These are phyloP conservation scores for Limulus polyphemus DNA, from an alignment of 2,888 invertebrate genomes.

Conservation along the genomic window DNA sequence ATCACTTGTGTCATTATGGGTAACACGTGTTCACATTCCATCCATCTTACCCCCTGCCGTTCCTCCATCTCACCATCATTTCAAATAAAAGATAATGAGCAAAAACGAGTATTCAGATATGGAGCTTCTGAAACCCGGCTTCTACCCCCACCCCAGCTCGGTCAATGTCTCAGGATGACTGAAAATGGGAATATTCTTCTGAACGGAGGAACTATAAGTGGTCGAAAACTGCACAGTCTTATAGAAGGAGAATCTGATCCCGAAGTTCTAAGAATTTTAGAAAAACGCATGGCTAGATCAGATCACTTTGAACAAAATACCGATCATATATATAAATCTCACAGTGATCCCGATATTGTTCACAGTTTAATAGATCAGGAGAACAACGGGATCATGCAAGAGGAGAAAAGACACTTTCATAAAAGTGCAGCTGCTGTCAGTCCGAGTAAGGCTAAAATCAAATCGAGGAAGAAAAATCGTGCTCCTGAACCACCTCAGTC, in stretches of 20 bases:
- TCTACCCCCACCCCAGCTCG: constrained; percentile 9
- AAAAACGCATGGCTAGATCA: constrained; percentile 4
- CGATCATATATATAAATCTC: constrained; percentile 15
- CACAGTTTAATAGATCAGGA: constrained; percentile 21
- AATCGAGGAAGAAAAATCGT: constrained; percentile 59
- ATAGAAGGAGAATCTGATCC: constrained; percentile 4
- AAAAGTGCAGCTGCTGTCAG: constrained; percentile 32
- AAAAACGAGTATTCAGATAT: constrained; percentile 3
- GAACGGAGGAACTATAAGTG: constrained; percentile 68
- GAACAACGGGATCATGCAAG: background rate
- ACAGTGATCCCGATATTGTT: constrained; percentile 20
- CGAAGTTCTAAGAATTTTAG: constrained; percentile 3
- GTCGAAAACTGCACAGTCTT: constrained; percentile 33
- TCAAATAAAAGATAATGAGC: too few relatives aligned
- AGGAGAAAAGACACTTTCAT: constrained; percentile 6
- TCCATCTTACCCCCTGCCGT: too few relatives aligned
- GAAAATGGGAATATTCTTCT: constrained; percentile 71
- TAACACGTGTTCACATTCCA: too few relatives aligned
- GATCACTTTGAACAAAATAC: constrained; percentile 2
- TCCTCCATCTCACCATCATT: too few relatives aligned
- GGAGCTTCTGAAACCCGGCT: constrained; percentile 17
- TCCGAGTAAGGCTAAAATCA: constrained; percentile 41
- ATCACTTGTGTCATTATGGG: too few relatives aligned
- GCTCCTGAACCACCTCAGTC: constrained; percentile 53
- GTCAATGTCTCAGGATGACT: constrained; percentile 50